Evolutionary conservation across 2,113 vertebrate species (phyloP).

Genomic region (Ammodytes marinus): DNA sequence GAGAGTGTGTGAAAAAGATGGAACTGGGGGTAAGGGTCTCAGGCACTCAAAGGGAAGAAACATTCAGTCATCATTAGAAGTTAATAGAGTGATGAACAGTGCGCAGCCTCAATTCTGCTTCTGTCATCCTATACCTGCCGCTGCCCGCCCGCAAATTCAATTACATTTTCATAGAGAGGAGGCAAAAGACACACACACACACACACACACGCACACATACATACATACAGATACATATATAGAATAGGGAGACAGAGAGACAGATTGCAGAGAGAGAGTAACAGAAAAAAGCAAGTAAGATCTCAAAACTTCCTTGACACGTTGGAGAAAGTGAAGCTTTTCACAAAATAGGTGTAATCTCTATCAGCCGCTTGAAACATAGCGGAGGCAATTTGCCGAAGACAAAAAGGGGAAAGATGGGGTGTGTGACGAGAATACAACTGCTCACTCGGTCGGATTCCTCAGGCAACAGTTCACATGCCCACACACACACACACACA

Average conservation of each 20-base stretch:
- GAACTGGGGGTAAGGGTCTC: neutral
- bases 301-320: conserved; percentile 70
- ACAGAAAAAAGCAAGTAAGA: conserved; percentile 53
- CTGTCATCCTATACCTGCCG: conserved; percentile 52
- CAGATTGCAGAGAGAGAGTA: conserved; percentile 38
- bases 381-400: conserved; percentile 66
- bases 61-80: conserved; percentile 74
- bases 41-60: conserved; percentile 44
- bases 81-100: conserved; percentile 73
- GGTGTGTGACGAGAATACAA: conserved; percentile 55
- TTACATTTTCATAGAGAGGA: conserved; percentile 47
- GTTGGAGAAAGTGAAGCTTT: conserved; percentile 50
- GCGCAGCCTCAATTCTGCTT: conserved; percentile 52
- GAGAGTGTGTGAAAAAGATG: neutral
- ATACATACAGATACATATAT: neutral
- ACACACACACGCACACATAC: neutral
- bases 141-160: conserved; percentile 59
- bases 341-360: conserved; percentile 55
- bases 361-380: conserved; percentile 62
- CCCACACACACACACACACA: conserved; percentile 52
- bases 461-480: conserved; percentile 52
- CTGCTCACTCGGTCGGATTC: conserved; percentile 48
- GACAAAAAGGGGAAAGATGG: conserved; percentile 52
- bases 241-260: conserved; percentile 12
- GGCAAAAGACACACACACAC: conserved; percentile 8